These are phyloP conservation scores for Eleginops maclovinus DNA, from an alignment of 2,113 vertebrate genomes.

Conservation along the genomic window DNA sequence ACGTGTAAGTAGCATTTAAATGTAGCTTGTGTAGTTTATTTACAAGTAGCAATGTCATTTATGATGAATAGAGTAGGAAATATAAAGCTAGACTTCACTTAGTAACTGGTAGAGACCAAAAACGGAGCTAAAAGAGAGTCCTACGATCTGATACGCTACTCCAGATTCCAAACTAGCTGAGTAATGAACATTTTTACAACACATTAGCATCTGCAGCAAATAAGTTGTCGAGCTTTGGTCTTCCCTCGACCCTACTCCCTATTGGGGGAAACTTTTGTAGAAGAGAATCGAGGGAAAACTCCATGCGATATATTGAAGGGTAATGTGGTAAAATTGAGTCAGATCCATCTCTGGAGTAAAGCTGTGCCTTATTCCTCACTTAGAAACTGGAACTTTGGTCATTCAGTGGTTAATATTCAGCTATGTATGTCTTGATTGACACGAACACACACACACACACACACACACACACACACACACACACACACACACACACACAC, in stretches of 20 bases:
- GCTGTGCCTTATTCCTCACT: not conserved
- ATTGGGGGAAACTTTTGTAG: slow-evolving; percentile 11
- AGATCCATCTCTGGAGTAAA: not conserved
- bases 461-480: not conserved
- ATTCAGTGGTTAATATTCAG: not conserved
- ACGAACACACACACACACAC: not conserved
- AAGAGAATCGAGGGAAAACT: slow-evolving; percentile 10
- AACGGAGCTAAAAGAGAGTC: too few relatives aligned
- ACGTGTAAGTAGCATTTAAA: too few relatives aligned
- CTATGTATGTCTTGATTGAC: not conserved
- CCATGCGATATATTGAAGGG: slow-evolving; percentile 43
- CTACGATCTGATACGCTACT: too few relatives aligned
- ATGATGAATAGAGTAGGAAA: too few relatives aligned
- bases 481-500: not conserved
- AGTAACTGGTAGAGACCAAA: too few relatives aligned
- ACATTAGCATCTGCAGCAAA: not conserved
- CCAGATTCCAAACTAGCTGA: not conserved
- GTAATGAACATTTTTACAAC: not conserved
- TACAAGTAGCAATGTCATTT: too few relatives aligned
- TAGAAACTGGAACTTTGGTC: slow-evolving; percentile 11
- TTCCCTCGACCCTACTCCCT: too few relatives aligned
- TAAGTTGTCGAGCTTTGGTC: too few relatives aligned
- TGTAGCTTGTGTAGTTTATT: too few relatives aligned
- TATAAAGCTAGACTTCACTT: too few relatives aligned
- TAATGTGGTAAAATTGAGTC: slow-evolving; percentile 47